These are phyloP conservation scores for Circaetus cinerascens DNA, from an alignment of 2,113 vertebrate species.

Conservation along the genomic window DNA sequence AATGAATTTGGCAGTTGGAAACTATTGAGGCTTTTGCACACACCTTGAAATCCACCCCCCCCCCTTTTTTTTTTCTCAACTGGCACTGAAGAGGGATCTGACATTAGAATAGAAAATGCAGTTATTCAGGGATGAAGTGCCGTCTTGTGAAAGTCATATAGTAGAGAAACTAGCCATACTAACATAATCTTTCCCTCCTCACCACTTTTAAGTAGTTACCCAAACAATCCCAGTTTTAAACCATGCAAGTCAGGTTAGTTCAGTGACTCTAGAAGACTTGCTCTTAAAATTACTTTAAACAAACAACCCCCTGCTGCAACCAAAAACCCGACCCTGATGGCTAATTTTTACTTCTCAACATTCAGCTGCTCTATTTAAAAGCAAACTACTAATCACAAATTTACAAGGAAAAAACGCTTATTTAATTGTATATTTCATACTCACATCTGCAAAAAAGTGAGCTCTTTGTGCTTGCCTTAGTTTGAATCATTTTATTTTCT, in stretches of 20 bases:
- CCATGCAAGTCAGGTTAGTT: neutral
- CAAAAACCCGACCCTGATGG: neutral
- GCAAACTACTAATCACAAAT: neutral
- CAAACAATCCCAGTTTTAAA: neutral
- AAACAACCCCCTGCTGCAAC: neutral
- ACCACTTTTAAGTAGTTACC: neutral
- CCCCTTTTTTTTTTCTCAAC: no score
- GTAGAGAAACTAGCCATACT: neutral
- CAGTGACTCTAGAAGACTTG: neutral
- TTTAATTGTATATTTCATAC: constrained; percentile 44
- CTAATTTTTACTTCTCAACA: neutral
- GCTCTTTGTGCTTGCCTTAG: constrained; percentile 96
- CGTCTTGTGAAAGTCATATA: neutral
- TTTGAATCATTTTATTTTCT: constrained; percentile 99
- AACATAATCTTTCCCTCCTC: neutral
- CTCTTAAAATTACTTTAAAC: neutral
- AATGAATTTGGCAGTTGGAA: neutral
- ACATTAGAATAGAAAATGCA: neutral
- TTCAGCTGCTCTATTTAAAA: neutral
- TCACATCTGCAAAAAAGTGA: constrained; percentile 98
- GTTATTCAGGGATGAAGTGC: neutral
- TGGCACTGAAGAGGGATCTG: neutral
- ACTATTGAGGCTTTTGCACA: neutral
- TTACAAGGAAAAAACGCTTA: neutral
- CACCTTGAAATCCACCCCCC: neutral